phyloP scores from a whole-genome alignment of 2,113 vertebrate genomes.

The Rhinopomastus cyanomelas region DNA sequence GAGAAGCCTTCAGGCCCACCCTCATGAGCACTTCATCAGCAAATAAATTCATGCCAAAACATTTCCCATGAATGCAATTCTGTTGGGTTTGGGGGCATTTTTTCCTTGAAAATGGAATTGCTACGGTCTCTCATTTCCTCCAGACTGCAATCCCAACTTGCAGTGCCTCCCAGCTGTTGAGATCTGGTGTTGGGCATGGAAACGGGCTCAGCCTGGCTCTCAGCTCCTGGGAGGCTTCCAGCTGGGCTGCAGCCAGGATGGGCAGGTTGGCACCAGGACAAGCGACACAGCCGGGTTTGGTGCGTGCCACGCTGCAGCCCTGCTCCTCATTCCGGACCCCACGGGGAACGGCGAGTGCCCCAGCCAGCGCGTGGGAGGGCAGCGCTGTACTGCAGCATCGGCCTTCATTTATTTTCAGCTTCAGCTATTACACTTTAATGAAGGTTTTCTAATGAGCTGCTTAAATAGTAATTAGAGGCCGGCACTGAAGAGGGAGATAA shows the following conservation, averaged over 20 bases:
- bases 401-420: background rate
- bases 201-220: background rate
- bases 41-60: background rate
- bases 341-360: background rate
- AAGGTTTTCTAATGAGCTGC: slow-evolving; percentile 58
- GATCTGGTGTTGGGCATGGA: background rate
- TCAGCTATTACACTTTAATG: slow-evolving; percentile 11
- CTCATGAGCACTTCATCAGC: background rate
- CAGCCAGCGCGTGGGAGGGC: background rate
- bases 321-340: background rate
- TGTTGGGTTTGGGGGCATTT: background rate
- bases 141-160: background rate
- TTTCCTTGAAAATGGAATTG: background rate
- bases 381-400: background rate
- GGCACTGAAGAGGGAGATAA: slow-evolving; percentile 45
- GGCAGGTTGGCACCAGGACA: background rate
- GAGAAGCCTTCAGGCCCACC: background rate
- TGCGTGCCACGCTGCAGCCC: accelerated
- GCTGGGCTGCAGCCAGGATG: background rate
- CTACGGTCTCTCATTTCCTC: background rate
- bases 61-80: background rate
- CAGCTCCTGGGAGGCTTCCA: background rate
- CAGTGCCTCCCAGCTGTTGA: slow-evolving; percentile 21
- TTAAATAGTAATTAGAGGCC: slow-evolving; percentile 59
- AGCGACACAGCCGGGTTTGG: accelerated